Evolutionary conservation across 1,140 invertebrate genomes (phyloP), one percentile per base, ranked within the genome.

Genomic region (Oncopodura yosiiana): DNA sequence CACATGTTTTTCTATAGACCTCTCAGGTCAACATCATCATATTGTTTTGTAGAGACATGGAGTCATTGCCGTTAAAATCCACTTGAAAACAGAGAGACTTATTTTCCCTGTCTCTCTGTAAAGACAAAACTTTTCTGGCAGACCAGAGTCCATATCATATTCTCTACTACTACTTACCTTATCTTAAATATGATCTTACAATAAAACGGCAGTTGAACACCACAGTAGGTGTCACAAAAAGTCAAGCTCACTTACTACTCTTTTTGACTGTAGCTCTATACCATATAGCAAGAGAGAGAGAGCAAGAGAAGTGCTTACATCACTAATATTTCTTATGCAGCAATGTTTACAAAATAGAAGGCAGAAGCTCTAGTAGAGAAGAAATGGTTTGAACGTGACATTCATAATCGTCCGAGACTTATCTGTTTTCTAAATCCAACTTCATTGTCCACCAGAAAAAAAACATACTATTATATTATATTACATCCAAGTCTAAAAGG

Each of bases 141-240:
- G 46, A 42, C 21, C 49, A 42, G 49, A n/a, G n/a, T n/a, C n/a
- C n/a, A n/a, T 41, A 51, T 51, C 37, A 26, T 42, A 30, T 42
- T 51, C 39, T 51, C 5, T 36, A 37, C 38, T n/a, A n/a, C n/a
- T 42, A 51, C 41, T 51, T 51, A 42, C 49, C 49, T 51, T 51
- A 51, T 51, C 49, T 41, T 39, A 41, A 42, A 42, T 51, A 42
- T 49, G 30, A 51, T 51, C 49, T 23, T n/a, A 41, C 24, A 49
- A 34, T 42, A 51, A 51, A 51, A 51, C 41, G 49, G 49, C 37
- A 51, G 49, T 51, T 51, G 49, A 24, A 41, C 37, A 41, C 39
- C 37, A 30, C 49, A 51, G 49, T 51, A 51, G 49, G 49, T 51
- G 49, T 51, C 37, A 42, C 49, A 51, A 21, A 51, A 51, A 34